Evolutionary conservation across 2,113 vertebrate genomes (phyloP), one percentile per base, ranked within the genome.

Genomic region (Amblyopsis rosae): DNA sequence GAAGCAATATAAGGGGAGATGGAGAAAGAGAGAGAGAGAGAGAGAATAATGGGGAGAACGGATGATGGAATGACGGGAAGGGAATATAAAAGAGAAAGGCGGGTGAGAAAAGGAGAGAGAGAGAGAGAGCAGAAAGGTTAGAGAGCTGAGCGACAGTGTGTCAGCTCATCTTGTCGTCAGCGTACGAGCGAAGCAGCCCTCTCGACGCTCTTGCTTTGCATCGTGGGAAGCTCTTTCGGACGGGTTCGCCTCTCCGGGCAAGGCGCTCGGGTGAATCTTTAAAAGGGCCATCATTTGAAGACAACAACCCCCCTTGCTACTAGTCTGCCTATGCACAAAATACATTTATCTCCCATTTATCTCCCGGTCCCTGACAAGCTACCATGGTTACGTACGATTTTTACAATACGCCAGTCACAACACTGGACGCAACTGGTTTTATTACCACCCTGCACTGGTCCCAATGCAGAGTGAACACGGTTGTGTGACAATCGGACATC

Each of bases 91-190:
- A 77, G n/a, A n/a, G 49, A 59, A 75, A 84, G 68, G 35, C 63
- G 12, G 59, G 26, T 62, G 72, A 56, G 77, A 78, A 77, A 67
- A 73, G 68, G 53, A 59, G 61, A 81, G 81, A 71, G 67, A 56
- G 66, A 69, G 75, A 77, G 70, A 73, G 81, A 75, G 71, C 72
- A 83, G 71, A 86, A 78, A 87, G 75, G 82, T 87, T 86, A 86
- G 77, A 70, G 75, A 76, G 74, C 53, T 0, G 56, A 67, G 59
- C 75, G 62, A 51, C 26, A 33, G 55, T 16, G 70, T 60, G 73
- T 69, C 82, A 59, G 56, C 76, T 71, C 55, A 32, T 73, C 77
- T 73, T 46, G 51, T 59, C 76, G 79, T 69, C 69, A 60, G 45
- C 48, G 70, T 58, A 71, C 66, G 71, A 72, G 68, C 56, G 78